A percentile compares a stretch with the other conserved stretches of the same genome.
phyloP scores from a whole-genome alignment of 2,888 invertebrate species.

The Deilephila elpenor region DNA sequence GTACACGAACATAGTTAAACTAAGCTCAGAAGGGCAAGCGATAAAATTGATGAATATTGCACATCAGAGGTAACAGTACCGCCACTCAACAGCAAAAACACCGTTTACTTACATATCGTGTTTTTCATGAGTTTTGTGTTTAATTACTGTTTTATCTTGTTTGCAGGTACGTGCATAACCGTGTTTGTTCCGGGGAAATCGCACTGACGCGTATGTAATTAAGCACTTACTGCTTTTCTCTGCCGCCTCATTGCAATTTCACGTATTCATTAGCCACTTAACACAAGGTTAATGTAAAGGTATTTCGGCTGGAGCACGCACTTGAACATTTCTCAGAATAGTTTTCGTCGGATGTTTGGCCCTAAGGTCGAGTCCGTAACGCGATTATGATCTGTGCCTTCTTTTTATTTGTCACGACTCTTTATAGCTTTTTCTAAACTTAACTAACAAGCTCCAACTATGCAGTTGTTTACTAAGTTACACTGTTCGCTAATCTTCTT shows the following conservation, averaged over 20 bases:
- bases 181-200: slow-evolving; percentile 27
- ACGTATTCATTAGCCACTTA: slow-evolving; percentile 24
- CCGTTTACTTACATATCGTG: slow-evolving; percentile 29
- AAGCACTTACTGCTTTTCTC: slow-evolving; percentile 29
- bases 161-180: slow-evolving; percentile 43
- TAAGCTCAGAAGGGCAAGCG: neutral
- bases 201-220: slow-evolving; percentile 30
- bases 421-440: neutral
- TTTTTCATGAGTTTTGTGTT: slow-evolving; percentile 46
- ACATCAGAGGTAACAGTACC: neutral
- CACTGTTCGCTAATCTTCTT: neutral
- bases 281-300: slow-evolving; percentile 21
- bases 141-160: slow-evolving; percentile 50
- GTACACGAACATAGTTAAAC: neutral
- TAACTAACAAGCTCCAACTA: neutral
- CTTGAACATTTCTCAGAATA: slow-evolving; percentile 12
- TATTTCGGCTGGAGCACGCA: slow-evolving; percentile 12
- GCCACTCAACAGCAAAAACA: neutral
- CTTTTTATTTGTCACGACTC: neutral
- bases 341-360: neutral
- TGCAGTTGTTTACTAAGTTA: neutral
- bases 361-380: neutral
- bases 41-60: neutral
- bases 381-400: neutral
- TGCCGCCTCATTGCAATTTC: slow-evolving; percentile 25